phyloP scores from a whole-genome alignment of 2,113 vertebrate species.

The Engystomops pustulosus region DNA sequence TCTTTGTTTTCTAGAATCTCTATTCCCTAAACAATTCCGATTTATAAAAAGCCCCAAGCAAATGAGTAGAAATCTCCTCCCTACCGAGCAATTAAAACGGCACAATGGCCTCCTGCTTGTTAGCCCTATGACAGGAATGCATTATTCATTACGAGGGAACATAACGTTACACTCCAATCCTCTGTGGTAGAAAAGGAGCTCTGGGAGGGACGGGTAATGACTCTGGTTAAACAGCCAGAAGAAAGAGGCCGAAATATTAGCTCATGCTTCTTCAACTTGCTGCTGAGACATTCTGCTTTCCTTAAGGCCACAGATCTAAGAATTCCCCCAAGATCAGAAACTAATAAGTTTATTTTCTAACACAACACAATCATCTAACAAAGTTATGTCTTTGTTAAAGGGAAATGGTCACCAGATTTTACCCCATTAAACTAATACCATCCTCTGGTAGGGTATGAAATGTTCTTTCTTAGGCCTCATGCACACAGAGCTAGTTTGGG shows the following conservation, averaged over 20 bases:
- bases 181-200: background rate
- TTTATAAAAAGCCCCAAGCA: background rate
- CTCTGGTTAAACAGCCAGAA: background rate
- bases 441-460: too few relatives aligned
- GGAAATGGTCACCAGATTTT: too few relatives aligned
- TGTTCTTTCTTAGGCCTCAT: too few relatives aligned
- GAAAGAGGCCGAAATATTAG: background rate
- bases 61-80: background rate
- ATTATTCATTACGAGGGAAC: background rate
- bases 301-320: background rate
- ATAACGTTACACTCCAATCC: background rate
- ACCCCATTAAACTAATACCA: too few relatives aligned
- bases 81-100: conserved; percentile 7
- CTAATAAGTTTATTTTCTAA: too few relatives aligned
- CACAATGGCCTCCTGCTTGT: conserved; percentile 1
- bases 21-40: background rate
- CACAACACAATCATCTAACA: too few relatives aligned
- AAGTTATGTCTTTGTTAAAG: too few relatives aligned
- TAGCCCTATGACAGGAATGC: background rate
- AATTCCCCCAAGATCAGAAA: too few relatives aligned
- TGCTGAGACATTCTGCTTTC: background rate
- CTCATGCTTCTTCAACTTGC: background rate
- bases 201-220: background rate
- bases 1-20: background rate
- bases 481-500: too few relatives aligned